Evolutionary conservation across 37 sponge, comb jelly and placozoan genomes (phyloP).

Genomic region (Tethya wilhelma): DNA sequence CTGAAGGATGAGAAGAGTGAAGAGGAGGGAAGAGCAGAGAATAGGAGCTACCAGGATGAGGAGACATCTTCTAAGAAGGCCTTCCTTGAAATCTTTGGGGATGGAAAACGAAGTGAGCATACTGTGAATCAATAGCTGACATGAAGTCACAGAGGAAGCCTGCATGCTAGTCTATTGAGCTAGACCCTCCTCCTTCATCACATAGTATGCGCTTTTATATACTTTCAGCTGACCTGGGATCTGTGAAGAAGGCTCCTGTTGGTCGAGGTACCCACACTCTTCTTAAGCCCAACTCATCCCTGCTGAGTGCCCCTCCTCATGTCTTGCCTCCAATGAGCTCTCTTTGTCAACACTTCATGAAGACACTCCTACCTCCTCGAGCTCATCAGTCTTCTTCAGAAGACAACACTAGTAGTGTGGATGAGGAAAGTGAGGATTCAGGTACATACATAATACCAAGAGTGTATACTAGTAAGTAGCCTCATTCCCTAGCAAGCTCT

Average conservation of each 20-base stretch:
- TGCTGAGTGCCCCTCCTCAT: conserved; percentile 58
- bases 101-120: neutral
- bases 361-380: conserved; percentile 52
- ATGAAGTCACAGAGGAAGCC: neutral
- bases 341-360: conserved; percentile 38
- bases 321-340: conserved; percentile 61
- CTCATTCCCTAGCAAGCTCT: too few relatives aligned
- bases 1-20: too few relatives aligned
- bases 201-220: too few relatives aligned
- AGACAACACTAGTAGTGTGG: too few relatives aligned
- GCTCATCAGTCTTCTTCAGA: too few relatives aligned
- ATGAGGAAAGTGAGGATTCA: too few relatives aligned
- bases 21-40: too few relatives aligned
- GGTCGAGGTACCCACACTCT: neutral
- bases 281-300: neutral
- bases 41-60: too few relatives aligned
- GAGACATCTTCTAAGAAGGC: conserved; percentile 4
- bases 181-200: neutral
- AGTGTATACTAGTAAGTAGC: too few relatives aligned
- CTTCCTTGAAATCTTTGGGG: conserved; percentile 59
- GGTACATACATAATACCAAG: too few relatives aligned
- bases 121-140: neutral
- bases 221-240: too few relatives aligned
- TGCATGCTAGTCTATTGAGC: neutral
- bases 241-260: too few relatives aligned